Evolutionary conservation across 2,797 vertebrate species (phyloP).

Genomic region (Siniperca undulata): DNA sequence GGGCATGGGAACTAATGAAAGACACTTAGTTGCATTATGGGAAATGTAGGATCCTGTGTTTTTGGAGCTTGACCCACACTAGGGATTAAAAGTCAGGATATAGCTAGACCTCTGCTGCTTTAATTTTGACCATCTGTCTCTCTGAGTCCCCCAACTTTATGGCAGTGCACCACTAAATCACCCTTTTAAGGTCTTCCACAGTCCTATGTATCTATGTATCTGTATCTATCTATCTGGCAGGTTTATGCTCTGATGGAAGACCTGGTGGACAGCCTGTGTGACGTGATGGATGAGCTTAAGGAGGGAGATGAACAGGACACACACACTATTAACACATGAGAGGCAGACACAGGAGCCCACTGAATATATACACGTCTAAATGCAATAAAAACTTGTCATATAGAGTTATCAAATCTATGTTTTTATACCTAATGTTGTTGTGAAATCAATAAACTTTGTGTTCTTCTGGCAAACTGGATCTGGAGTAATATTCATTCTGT

Average conservation of each 20-base stretch:
- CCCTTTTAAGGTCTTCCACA: not conserved
- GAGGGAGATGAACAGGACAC: constrained; percentile 16
- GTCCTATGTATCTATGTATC: not conserved
- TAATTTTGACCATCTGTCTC: not conserved
- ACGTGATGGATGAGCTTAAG: constrained; percentile 63
- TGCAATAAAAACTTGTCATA: not conserved
- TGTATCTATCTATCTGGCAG: constrained; percentile 56
- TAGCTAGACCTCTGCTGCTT: not conserved
- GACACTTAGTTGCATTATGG: not conserved
- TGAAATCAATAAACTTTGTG: constrained; percentile 30
- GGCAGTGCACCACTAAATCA: not conserved
- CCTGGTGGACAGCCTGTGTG: constrained; percentile 72
- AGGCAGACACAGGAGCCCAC: not conserved
- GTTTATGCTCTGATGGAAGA: constrained; percentile 73
- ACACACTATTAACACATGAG: not conserved
- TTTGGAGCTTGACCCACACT: not conserved
- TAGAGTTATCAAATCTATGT: not conserved
- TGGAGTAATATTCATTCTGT: not conserved
- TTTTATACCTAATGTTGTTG: not conserved
- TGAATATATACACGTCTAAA: not conserved
- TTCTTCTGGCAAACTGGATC: not conserved
- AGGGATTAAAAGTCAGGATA: not conserved
- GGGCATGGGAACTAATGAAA: no score
- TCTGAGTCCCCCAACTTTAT: not conserved
- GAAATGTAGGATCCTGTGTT: not conserved